Conservation (phyloP, 2,888 invertebrate species). For the Cheilosia vulpina region DNA sequence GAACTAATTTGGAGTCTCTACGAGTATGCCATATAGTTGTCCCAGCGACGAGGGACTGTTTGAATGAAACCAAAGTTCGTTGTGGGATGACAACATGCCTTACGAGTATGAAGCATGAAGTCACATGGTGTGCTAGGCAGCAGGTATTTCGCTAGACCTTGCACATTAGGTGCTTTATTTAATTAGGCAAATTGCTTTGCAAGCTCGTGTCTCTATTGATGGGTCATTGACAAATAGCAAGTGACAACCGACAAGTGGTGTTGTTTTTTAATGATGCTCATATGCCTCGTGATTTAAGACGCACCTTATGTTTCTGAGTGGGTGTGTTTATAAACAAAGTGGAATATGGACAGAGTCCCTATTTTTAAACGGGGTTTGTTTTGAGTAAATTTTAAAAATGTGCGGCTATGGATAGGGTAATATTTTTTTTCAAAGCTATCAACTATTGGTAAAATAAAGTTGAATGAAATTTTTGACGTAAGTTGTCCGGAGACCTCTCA, state of each 20-base stretch:
- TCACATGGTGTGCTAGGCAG: conserved; percentile 31
- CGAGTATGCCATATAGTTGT: conserved; percentile 6
- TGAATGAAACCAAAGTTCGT: conserved; percentile 32
- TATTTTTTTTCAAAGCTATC: too few relatives aligned
- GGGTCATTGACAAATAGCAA: conserved; percentile 23
- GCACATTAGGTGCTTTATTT: neutral
- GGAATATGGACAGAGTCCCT: neutral
- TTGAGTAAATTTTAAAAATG: too few relatives aligned
- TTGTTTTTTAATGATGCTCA: conserved; percentile 15
- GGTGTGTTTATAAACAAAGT: conserved; percentile 63
- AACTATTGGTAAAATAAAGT: too few relatives aligned
- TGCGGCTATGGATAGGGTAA: too few relatives aligned
- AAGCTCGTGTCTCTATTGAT: conserved; percentile 12
- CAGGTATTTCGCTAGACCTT: conserved; percentile 19
- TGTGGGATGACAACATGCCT: conserved; percentile 6
- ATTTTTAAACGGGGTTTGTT: neutral
- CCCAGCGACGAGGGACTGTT: neutral
- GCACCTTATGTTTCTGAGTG: conserved; percentile 3
- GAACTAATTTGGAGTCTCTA: conserved; percentile 32
- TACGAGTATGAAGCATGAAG: neutral
- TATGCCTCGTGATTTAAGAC: conserved; percentile 6
- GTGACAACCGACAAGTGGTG: neutral
- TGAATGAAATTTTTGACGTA: too few relatives aligned
- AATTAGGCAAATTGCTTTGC: conserved; percentile 7
- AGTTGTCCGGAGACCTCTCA: too few relatives aligned